Conservation (phyloP, 1,140 invertebrate genomes). For the Microplitis demolitor region DNA sequence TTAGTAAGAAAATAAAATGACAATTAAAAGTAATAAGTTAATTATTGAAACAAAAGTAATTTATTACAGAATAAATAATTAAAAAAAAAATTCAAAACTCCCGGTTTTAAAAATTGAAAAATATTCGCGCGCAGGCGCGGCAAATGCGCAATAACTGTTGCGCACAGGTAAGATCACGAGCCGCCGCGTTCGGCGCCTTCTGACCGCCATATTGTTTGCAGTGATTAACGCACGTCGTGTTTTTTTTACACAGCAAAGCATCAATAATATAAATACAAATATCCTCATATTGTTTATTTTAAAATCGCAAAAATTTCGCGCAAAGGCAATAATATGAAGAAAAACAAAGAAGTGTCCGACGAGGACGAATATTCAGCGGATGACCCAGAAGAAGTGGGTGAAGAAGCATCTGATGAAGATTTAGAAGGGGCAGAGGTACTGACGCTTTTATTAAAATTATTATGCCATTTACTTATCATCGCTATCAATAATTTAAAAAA, state of each 20-base stretch:
- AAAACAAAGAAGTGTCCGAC: slow-evolving; percentile 58
- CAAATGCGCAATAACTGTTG: background rate
- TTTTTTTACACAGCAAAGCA: background rate
- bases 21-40: background rate
- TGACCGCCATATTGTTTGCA: slow-evolving; percentile 52
- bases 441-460: slow-evolving; percentile 16
- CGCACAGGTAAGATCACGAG: background rate
- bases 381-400: slow-evolving; percentile 56
- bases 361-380: slow-evolving; percentile 60
- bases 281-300: slow-evolving; percentile 5
- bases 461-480: background rate
- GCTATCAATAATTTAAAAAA: no score
- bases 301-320: slow-evolving; percentile 55
- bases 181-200: slow-evolving; percentile 21
- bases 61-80: no score
- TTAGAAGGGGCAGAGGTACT: slow-evolving; percentile 53
- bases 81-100: no score
- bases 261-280: no score
- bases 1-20: no score
- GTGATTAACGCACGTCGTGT: slow-evolving; percentile 35
- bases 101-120: no score
- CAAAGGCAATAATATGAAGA: slow-evolving; percentile 54
- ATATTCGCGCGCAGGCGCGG: background rate
- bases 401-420: slow-evolving; percentile 57
- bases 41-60: no score